Evolutionary conservation across 2,113 vertebrate genomes (phyloP).

Genomic region (Etia nguti): DNA sequence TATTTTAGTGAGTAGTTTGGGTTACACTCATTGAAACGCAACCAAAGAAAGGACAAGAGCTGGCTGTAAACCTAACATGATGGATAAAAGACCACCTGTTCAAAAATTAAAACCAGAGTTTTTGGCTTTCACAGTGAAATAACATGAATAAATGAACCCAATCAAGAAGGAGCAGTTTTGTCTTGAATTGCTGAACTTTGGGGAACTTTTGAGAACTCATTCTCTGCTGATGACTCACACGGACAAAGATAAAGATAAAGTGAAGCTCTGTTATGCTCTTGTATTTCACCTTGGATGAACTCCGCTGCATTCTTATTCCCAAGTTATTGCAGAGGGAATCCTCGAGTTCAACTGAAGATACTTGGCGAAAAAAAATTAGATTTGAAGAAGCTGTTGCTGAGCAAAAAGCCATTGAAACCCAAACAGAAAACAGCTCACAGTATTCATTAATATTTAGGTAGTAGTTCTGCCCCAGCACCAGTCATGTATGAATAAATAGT

Average conservation of each 20-base stretch:
- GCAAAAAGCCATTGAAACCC: neutral
- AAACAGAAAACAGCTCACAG: neutral
- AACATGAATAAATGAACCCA: neutral
- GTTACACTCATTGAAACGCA: neutral
- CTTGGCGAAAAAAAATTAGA: neutral
- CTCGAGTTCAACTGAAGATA: neutral
- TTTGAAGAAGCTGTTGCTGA: neutral
- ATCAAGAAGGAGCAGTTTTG: neutral
- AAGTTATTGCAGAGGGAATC: neutral
- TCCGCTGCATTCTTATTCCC: neutral
- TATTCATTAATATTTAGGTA: constrained; percentile 9
- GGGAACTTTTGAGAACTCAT: neutral
- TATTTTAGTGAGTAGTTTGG: neutral
- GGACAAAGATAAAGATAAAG: neutral
- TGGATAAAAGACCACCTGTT: neutral
- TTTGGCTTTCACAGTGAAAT: neutral
- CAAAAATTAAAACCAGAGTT: neutral
- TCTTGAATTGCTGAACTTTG: neutral
- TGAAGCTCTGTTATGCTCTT: neutral
- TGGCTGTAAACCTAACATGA: neutral
- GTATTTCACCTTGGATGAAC: neutral
- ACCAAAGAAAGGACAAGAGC: neutral
- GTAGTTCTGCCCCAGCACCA: constrained; percentile 1
- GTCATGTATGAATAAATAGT: constrained; percentile 21
- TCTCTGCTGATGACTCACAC: neutral